Evolutionary conservation across 2,888 invertebrate species (phyloP).

Genomic region (Ctena decussata): DNA sequence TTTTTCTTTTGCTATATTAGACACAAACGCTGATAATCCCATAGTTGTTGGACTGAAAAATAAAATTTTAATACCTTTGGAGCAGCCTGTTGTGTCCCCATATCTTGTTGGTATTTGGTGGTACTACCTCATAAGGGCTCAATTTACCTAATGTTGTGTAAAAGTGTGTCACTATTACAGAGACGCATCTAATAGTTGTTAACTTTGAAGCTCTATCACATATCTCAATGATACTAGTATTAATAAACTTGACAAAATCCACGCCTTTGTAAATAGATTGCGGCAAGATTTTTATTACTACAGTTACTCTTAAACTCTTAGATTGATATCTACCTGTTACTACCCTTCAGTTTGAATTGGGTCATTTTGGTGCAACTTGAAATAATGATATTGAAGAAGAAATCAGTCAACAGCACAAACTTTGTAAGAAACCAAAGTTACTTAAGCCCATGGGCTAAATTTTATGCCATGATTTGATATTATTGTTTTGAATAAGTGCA

Average conservation of each 20-base stretch:
- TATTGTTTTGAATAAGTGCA: not conserved
- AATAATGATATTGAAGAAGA: too few species aligned
- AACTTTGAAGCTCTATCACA: not conserved
- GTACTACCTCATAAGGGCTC: not conserved
- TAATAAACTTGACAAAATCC: constrained; percentile 14
- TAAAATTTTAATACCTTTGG: not conserved
- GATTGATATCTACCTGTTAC: not conserved
- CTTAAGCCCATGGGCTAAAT: too few species aligned
- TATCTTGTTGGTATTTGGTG: not conserved
- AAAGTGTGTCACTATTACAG: not conserved
- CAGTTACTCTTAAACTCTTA: not conserved
- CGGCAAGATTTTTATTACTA: constrained; percentile 5
- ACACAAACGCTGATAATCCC: not conserved
- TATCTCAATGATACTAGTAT: not conserved
- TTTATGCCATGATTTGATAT: too few species aligned
- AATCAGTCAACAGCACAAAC: too few species aligned
- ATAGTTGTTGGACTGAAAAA: not conserved
- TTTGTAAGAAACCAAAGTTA: too few species aligned
- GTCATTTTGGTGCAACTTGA: not conserved
- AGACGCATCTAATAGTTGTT: not conserved
- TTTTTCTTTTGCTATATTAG: not conserved
- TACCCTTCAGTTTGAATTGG: not conserved
- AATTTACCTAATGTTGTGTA: not conserved
- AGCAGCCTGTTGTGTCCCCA: not conserved
- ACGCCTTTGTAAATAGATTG: constrained; percentile 14